A percentile compares a stretch with the other conserved stretches of the same genome.
phyloP scores from a whole-genome alignment of 2,888 invertebrate genomes.

The Drosophila acutilabella region DNA sequence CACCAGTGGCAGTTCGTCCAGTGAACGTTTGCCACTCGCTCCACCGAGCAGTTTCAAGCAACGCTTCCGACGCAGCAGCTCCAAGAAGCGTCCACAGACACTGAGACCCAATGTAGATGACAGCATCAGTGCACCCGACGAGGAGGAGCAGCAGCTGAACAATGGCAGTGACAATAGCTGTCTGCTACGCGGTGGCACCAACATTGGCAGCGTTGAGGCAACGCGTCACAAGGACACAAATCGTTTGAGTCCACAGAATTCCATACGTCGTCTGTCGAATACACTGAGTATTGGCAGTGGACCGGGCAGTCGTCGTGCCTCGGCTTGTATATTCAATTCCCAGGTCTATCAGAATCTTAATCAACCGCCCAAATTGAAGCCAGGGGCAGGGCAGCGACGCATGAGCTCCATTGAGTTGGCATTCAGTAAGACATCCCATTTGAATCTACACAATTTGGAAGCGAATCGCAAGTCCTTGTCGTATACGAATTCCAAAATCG shows the following conservation, averaged over 20 bases:
- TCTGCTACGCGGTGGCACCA: constrained; percentile 53
- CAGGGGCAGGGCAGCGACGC: constrained; percentile 75
- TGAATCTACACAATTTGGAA: constrained; percentile 84
- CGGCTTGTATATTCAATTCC: constrained; percentile 84
- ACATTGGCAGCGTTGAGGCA: constrained; percentile 85
- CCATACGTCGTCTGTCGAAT: constrained; percentile 85
- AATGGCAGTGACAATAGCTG: constrained; percentile 91
- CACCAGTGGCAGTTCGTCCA: constrained; percentile 68
- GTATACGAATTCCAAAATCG: constrained; percentile 84
- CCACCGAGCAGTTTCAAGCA: constrained; percentile 87
- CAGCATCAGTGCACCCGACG: constrained; percentile 86
- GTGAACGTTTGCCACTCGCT: constrained; percentile 57
- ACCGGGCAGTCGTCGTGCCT: constrained; percentile 80
- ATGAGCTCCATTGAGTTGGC: constrained; percentile 85
- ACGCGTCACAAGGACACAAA: constrained; percentile 88
- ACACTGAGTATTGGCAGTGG: constrained; percentile 80
- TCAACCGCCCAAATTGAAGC: constrained; percentile 83
- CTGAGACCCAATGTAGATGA: constrained; percentile 33
- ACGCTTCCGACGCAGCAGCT: constrained; percentile 90
- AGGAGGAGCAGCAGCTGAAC: constrained; percentile 87
- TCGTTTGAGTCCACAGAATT: constrained; percentile 90
- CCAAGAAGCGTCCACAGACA: constrained; percentile 86
- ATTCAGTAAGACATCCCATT: constrained; percentile 84
- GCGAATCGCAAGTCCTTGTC: constrained; percentile 84
- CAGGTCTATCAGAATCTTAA: constrained; percentile 85